Percentiles rank a stretch among this genome's conserved stretches.
Conservation (phyloP, 2,797 vertebrate genomes). For the Orientallactaga sibirica region DNA sequence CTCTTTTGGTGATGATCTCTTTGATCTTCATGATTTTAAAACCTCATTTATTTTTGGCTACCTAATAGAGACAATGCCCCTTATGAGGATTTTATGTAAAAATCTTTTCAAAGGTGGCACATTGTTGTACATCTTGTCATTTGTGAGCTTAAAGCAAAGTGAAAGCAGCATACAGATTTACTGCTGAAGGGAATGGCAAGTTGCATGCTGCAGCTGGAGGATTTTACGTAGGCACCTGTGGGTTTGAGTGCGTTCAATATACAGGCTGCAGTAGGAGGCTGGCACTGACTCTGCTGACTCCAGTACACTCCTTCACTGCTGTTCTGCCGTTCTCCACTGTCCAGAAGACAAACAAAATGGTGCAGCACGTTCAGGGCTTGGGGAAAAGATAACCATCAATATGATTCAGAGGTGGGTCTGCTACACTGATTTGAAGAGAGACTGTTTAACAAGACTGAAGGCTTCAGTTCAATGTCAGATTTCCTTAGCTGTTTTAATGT, state of each 20-base stretch:
- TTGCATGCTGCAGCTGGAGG: constrained; percentile 85
- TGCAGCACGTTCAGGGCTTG: constrained; percentile 76
- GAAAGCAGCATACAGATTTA: constrained; percentile 80
- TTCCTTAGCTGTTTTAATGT: constrained; percentile 62
- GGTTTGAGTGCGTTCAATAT: constrained; percentile 83
- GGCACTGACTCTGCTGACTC: constrained; percentile 86
- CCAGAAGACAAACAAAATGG: constrained; percentile 74
- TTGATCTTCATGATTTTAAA: constrained; percentile 58
- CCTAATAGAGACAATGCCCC: constrained; percentile 40
- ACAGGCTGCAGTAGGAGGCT: constrained; percentile 88
- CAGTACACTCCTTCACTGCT: constrained; percentile 83
- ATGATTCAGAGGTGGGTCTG: constrained; percentile 82
- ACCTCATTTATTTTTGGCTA: constrained; percentile 50
- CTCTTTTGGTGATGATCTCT: not conserved
- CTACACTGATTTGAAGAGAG: constrained; percentile 8
- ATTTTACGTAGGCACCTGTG: constrained; percentile 88
- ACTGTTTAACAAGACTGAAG: constrained; percentile 49
- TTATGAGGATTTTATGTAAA: constrained; percentile 54
- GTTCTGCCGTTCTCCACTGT: constrained; percentile 80
- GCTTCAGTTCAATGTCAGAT: constrained; percentile 44
- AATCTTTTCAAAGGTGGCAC: constrained; percentile 38
- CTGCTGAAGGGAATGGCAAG: constrained; percentile 74
- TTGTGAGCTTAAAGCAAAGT: constrained; percentile 82
- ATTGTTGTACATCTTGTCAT: constrained; percentile 14
- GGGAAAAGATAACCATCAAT: constrained; percentile 70